Base-by-base conservation (phyloP, 2,113 vertebrate genomes). In the Chloebia gouldiae region DNA sequence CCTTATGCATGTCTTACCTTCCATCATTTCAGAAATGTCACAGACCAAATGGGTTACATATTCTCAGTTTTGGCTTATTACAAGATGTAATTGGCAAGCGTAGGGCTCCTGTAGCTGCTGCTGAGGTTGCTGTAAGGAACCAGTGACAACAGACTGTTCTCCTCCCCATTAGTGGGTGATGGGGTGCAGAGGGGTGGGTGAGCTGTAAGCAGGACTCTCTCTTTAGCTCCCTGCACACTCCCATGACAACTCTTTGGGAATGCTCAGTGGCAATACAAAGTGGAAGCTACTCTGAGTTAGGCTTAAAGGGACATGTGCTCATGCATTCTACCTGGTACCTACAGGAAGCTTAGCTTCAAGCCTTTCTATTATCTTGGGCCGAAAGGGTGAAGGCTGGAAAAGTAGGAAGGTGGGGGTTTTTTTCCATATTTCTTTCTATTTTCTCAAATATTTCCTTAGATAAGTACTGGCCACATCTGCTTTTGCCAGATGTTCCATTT, bases 41-140 rank as follows among this genome's bases (percentile, higher is more conserved):
- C 4, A 3, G 53, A 45, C 39, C 13, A 40, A 47, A 18, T 23
- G 5, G 14, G 31, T 20, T n/a, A 16, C 13, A 10, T 4, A 10
- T 54, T 37, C 50, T 56, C 30, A n/a, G 2, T 33, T 81, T 33
- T 75, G 44, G 6, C 28, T 86, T 33, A 42, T 15, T 54, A 40
- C 13, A 0, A 3, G 22, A 15, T 69, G 0, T 15, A 22, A 31
- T 6, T 24, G 39, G 39, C 66, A 49, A 47, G 2, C 40, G 39
- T 30, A 8, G 47, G 84, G 31, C 24, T 82, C 31, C 51, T 79
- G 76, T 45, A 64, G n/a, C 33, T 63, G 64, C n/a, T 63, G 59
- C 11, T 68, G 11, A 2, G 31, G 76, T 68, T 59, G 33, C 85
- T 70, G 23, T 15, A 50, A 61, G 40, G 51, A 56, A 17, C 40